These are phyloP conservation scores for Garrulus glandarius DNA, from an alignment of 2,797 vertebrate species.

Conservation along the genomic window DNA sequence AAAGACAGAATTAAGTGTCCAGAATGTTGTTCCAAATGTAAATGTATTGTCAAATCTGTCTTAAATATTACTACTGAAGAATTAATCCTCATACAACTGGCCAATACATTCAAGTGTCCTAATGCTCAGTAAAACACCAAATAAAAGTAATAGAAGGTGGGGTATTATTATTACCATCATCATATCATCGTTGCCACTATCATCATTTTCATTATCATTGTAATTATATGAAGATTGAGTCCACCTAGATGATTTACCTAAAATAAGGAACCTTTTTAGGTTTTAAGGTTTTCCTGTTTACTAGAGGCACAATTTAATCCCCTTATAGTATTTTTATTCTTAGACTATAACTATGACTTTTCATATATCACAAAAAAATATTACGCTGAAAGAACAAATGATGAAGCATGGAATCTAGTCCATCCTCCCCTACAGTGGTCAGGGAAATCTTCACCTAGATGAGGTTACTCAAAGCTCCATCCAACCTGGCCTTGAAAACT, in stretches of 20 bases:
- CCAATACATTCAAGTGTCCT: background rate
- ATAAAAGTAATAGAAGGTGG: background rate
- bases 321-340: background rate
- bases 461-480: background rate
- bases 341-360: background rate
- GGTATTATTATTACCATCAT: background rate
- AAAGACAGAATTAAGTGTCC: background rate
- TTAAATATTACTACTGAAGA: background rate
- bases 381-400: background rate
- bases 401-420: background rate
- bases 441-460: background rate
- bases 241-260: background rate
- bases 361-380: background rate
- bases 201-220: background rate
- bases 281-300: background rate
- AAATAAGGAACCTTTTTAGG: accelerated
- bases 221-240: background rate
- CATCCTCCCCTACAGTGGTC: accelerated
- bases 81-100: background rate
- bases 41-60: background rate
- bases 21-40: background rate
- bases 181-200: background rate
- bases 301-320: background rate
- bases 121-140: background rate
- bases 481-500: background rate